These are phyloP conservation scores for Euplagia quadripunctaria DNA, from an alignment of 2,888 invertebrate species.

Conservation along the genomic window DNA sequence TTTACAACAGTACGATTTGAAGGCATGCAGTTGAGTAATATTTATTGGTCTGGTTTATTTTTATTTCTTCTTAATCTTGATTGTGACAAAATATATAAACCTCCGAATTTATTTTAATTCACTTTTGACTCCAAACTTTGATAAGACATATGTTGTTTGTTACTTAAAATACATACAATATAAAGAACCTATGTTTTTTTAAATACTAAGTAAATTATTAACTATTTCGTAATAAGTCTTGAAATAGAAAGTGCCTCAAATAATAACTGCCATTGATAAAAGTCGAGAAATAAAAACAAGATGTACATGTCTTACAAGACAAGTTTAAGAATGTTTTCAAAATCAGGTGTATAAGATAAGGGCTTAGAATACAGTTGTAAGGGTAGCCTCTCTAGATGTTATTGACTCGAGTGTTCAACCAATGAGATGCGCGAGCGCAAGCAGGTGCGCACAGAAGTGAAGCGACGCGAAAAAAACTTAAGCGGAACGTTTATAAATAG, in stretches of 20 bases:
- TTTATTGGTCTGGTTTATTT: slow-evolving; percentile 49
- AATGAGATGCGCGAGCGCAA: slow-evolving; percentile 66
- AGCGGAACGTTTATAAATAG: slow-evolving; percentile 81
- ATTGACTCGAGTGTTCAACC: slow-evolving; percentile 77
- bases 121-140: neutral
- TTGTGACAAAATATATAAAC: neutral
- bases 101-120: neutral
- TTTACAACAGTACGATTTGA: slow-evolving; percentile 35
- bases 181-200: neutral
- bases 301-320: neutral
- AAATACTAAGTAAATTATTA: neutral
- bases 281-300: neutral
- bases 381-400: slow-evolving; percentile 80
- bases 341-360: slow-evolving; percentile 63
- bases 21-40: slow-evolving; percentile 39
- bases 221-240: neutral
- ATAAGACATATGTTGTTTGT: neutral
- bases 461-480: slow-evolving; percentile 56
- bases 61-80: neutral
- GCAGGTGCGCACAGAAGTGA: slow-evolving; percentile 78
- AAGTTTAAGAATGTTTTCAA: slow-evolving; percentile 20
- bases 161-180: neutral
- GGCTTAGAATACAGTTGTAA: slow-evolving; percentile 69
- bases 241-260: neutral
- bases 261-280: neutral